Base-by-base conservation (phyloP, 2,113 vertebrate species). In the Plotosus lineatus region DNA sequence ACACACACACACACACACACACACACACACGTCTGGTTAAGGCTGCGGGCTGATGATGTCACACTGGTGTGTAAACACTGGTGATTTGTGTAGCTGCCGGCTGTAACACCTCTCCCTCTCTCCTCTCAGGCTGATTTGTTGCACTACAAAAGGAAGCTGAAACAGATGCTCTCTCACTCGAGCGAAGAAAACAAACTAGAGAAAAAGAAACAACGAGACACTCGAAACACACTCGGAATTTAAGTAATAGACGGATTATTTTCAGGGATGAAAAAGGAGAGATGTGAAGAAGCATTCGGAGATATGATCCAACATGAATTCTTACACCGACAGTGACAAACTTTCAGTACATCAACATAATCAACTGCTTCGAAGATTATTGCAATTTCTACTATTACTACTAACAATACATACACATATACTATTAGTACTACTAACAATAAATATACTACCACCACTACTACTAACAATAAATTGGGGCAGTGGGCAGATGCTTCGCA, bases 81-180 rank as follows among this genome's bases (percentile, higher is more conserved):
- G 69, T 77, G 63, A 84, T 80, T 78, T 65, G 83, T 65, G 63
- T 63, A 63, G 68, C 78, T 81, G 66, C 63, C 7, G 33, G 15
- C 56, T 46, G 51, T 48, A 81, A 77, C 44, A 66, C 46, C 78
- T 73, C 51, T 83, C 28, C 46, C 28, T 40, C 31, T 23, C 71
- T 61, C 55, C 31, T 78, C 58, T 68, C 51, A 40, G 28, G 17
- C 80, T 23, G 38, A 74, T 55, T 73, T 36, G 28, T 55, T 42
- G 40, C 42, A 56, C 55, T 73, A 77, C 51, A 75, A 78, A 71
- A 75, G 17, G 23, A 80, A 48, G 60, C 17, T 11, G 19, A 81
- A 78, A 53, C 65, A 78, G 33, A 66, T 4, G 42, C 58, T 74
- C 12, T 38, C 75, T 73, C 66, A 21, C 50, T 46, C 26, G 8